These are phyloP conservation scores for Contarinia nasturtii DNA, from an alignment of 1,140 invertebrate genomes.

Conservation along the genomic window DNA sequence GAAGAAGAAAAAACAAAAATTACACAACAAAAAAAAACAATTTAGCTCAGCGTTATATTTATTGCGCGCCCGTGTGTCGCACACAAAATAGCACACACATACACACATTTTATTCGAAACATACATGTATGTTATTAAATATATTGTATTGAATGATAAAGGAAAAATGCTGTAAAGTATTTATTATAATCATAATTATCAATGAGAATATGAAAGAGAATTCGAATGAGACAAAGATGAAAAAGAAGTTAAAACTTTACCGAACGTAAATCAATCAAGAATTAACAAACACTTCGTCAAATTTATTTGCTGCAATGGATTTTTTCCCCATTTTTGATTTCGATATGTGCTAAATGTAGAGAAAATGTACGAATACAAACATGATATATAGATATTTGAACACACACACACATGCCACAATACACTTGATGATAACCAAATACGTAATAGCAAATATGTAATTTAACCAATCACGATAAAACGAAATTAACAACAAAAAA, in stretches of 20 bases:
- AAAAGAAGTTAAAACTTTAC: too few species aligned
- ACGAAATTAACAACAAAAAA: neutral
- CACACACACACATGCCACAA: neutral
- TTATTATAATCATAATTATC: neutral
- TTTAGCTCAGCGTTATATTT: too few species aligned
- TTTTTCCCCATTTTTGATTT: neutral
- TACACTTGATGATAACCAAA: neutral
- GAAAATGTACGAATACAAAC: neutral
- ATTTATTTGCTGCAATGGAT: neutral
- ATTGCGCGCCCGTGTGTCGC: too few species aligned
- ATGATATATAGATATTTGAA: neutral
- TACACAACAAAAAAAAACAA: too few species aligned
- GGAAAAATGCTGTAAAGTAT: too few species aligned
- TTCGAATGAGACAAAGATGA: neutral
- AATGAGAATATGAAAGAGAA: neutral
- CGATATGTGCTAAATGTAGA: neutral
- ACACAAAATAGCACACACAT: too few species aligned
- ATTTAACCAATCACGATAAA: neutral
- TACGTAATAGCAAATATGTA: neutral
- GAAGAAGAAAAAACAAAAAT: too few species aligned
- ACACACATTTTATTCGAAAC: too few species aligned
- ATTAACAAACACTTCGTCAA: neutral
- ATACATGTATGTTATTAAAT: too few species aligned
- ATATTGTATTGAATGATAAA: neutral
- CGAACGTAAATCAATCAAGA: too few species aligned